These are phyloP conservation scores for Triplophysa siluroides DNA, from an alignment of 2,113 vertebrate genomes.

Conservation along the genomic window DNA sequence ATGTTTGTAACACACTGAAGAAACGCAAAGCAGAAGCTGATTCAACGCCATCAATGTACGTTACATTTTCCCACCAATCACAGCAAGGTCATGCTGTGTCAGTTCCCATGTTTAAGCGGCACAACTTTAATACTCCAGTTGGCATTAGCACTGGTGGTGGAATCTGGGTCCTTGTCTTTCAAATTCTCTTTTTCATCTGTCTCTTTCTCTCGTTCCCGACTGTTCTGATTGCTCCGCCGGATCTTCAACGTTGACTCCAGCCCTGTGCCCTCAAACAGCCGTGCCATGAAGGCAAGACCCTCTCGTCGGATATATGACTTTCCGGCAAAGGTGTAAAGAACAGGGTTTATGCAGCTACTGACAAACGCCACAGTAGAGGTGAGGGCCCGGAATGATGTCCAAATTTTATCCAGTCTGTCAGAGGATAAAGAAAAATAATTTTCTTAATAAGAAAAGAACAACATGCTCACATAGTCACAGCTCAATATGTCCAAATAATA, in stretches of 20 bases:
- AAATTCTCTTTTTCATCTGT: constrained; percentile 56
- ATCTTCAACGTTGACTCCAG: constrained; percentile 63
- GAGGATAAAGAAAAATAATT: not conserved
- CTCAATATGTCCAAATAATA: too few species aligned
- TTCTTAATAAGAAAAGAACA: not conserved
- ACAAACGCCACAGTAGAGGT: constrained; percentile 72
- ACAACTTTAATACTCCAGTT: constrained; percentile 36
- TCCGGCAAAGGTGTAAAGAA: constrained; percentile 76
- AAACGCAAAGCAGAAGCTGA: not conserved
- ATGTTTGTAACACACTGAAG: not conserved
- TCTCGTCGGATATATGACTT: constrained; percentile 74
- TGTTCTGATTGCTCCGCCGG: constrained; percentile 70
- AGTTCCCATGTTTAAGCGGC: constrained; percentile 48
- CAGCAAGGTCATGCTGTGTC: not conserved
- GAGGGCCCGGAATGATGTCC: constrained; percentile 61
- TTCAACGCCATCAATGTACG: too few species aligned
- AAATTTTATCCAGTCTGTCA: constrained; percentile 59
- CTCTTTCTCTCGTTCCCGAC: constrained; percentile 65
- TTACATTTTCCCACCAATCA: not conserved
- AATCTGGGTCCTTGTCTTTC: constrained; percentile 58
- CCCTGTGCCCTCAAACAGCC: constrained; percentile 72
- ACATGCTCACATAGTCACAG: too few species aligned
- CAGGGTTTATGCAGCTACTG: constrained; percentile 75
- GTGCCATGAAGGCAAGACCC: constrained; percentile 76
- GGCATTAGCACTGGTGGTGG: constrained; percentile 21